These are phyloP conservation scores for Gyps fulvus DNA, from an alignment of 2,113 vertebrate genomes.

Conservation along the genomic window DNA sequence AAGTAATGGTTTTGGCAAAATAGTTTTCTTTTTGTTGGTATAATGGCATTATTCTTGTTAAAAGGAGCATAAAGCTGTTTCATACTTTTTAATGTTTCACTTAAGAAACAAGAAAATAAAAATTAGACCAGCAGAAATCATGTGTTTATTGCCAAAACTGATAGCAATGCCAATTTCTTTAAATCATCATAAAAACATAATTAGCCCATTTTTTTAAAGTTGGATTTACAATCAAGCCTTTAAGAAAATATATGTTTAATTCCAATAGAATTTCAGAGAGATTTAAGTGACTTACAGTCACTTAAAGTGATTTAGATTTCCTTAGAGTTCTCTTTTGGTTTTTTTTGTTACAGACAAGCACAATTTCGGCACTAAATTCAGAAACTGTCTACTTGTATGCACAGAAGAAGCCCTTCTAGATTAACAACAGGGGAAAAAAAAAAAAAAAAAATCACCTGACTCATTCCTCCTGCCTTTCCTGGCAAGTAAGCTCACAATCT, in stretches of 20 bases:
- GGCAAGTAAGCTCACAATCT: background rate
- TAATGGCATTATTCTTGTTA: background rate
- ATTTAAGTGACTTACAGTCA: background rate
- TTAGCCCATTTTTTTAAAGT: background rate
- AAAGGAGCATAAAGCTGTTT: background rate
- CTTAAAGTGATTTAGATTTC: background rate
- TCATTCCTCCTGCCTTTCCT: background rate
- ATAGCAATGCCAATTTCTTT: background rate
- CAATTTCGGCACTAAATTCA: background rate
- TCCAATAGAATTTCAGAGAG: background rate
- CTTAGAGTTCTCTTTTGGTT: background rate
- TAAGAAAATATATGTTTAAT: background rate
- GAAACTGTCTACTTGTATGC: background rate
- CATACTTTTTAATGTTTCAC: background rate
- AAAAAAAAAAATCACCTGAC: background rate
- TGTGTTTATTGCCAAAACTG: background rate
- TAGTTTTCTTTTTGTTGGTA: background rate
- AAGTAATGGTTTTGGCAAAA: background rate
- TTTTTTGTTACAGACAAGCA: background rate
- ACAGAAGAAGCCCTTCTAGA: background rate
- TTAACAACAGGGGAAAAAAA: background rate
- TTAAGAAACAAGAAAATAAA: background rate
- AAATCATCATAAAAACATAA: background rate
- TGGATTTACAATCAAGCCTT: background rate
- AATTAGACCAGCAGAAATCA: background rate